These are phyloP conservation scores for Caenorhabditis angaria DNA, from an alignment of 2,888 invertebrate species.

Conservation along the genomic window DNA sequence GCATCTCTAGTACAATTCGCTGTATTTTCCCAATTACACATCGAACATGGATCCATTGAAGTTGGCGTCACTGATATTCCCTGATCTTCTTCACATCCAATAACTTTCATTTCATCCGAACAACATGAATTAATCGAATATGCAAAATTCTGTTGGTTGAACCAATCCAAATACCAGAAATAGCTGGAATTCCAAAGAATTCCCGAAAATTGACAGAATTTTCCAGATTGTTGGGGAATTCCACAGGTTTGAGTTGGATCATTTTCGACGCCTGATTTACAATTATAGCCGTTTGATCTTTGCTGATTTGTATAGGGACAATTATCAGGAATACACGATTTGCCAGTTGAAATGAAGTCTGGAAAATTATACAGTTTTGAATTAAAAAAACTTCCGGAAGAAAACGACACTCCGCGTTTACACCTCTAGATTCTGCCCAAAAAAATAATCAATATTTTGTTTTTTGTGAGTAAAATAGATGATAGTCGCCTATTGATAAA, in stretches of 20 bases:
- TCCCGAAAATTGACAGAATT: constrained; percentile 3
- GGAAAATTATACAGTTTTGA: constrained; percentile 1
- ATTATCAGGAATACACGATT: constrained; percentile 22
- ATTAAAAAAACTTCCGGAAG: too few species aligned
- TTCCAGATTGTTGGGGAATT: background rate
- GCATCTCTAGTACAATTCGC: background rate
- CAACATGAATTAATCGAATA: background rate
- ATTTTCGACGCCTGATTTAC: background rate
- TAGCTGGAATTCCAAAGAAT: background rate
- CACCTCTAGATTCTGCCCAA: too few species aligned
- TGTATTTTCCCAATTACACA: background rate
- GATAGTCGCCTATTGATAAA: too few species aligned
- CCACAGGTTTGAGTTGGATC: background rate
- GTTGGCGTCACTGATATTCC: background rate
- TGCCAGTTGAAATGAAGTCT: constrained; percentile 14
- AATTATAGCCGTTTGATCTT: constrained; percentile 20
- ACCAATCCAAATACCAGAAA: background rate
- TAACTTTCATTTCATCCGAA: background rate
- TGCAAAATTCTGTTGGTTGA: background rate
- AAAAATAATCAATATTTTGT: too few species aligned
- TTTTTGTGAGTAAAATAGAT: too few species aligned
- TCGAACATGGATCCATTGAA: background rate
- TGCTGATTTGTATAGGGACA: constrained; percentile 16
- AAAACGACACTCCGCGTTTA: too few species aligned
- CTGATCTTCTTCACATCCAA: background rate